phyloP scores from a whole-genome alignment of 2,888 invertebrate species.

The Epinotia demarniana region DNA sequence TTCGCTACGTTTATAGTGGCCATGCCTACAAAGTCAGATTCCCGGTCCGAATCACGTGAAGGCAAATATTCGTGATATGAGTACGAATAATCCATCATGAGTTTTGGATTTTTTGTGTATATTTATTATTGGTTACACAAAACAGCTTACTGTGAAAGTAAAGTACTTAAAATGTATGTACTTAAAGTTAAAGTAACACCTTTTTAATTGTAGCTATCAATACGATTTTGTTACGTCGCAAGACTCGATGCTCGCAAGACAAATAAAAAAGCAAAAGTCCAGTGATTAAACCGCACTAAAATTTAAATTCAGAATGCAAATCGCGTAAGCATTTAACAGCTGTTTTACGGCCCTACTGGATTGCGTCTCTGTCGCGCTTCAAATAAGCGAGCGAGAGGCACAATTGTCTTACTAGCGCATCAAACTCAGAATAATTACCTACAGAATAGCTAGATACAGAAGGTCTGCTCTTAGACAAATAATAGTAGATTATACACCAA shows the following conservation, averaged over 20 bases:
- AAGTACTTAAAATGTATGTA: too few species aligned
- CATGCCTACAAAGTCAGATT: too few species aligned
- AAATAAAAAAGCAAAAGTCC: constrained; percentile 29
- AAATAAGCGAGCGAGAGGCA: constrained; percentile 27
- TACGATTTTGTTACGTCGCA: neutral
- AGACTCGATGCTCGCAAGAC: neutral
- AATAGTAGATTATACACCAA: too few species aligned
- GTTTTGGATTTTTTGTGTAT: too few species aligned
- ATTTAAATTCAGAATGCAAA: constrained; percentile 35
- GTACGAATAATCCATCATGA: too few species aligned
- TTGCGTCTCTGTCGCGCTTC: constrained; percentile 26
- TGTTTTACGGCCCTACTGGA: constrained; percentile 29
- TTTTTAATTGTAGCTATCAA: constrained; percentile 1
- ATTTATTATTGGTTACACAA: too few species aligned
- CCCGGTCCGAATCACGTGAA: too few species aligned
- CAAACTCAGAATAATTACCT: constrained; percentile 27
- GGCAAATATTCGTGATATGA: too few species aligned
- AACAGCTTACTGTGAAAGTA: too few species aligned
- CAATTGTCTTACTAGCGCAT: constrained; percentile 30
- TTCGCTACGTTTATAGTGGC: too few species aligned
- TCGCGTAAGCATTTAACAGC: constrained; percentile 39
- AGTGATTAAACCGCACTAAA: constrained; percentile 39
- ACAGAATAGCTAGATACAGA: constrained; percentile 22
- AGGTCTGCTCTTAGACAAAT: neutral
- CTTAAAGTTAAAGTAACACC: neutral